A percentile compares a stretch with the other conserved stretches of the same genome.
Conservation (phyloP, 2,797 vertebrate species). For the Garrulus glandarius region DNA sequence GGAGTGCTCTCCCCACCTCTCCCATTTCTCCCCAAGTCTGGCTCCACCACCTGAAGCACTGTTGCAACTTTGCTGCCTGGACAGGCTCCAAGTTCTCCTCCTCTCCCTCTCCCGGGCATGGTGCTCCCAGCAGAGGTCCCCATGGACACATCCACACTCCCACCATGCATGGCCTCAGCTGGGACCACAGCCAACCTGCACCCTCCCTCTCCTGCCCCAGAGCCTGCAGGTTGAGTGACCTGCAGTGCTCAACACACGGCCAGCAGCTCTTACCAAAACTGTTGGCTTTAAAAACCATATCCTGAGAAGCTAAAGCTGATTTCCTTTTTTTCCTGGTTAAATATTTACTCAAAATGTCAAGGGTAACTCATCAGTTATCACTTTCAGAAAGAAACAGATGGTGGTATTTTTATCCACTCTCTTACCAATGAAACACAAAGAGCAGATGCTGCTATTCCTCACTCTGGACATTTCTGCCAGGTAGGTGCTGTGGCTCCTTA, state of each 20-base stretch:
- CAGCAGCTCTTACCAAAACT: not conserved
- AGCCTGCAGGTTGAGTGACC: not conserved
- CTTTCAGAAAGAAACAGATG: conserved; percentile 38
- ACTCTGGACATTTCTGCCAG: not conserved
- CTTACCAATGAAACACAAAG: not conserved
- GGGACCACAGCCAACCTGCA: not conserved
- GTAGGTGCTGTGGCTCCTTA: not conserved
- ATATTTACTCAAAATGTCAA: conserved; percentile 41
- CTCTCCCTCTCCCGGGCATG: accelerated
- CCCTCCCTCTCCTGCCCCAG: not conserved
- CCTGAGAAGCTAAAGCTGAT: not conserved
- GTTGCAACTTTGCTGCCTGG: not conserved
- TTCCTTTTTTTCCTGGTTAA: conserved; percentile 9
- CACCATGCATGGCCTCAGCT: not conserved
- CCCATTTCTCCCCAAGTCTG: not conserved
- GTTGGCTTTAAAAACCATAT: not conserved
- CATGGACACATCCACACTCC: not conserved
- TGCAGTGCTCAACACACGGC: not conserved
- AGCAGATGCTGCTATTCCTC: conserved; percentile 6
- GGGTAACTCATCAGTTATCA: conserved; percentile 10
- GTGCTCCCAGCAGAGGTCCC: not conserved
- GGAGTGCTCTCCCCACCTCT: not conserved
- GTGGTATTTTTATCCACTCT: conserved; percentile 34
- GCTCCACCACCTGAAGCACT: not conserved
- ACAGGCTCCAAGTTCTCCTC: not conserved